Percentiles rank a stretch among this genome's conserved stretches.
Evolutionary conservation across 2,113 vertebrate genomes (phyloP).

Genomic region (Nibea coibor): DNA sequence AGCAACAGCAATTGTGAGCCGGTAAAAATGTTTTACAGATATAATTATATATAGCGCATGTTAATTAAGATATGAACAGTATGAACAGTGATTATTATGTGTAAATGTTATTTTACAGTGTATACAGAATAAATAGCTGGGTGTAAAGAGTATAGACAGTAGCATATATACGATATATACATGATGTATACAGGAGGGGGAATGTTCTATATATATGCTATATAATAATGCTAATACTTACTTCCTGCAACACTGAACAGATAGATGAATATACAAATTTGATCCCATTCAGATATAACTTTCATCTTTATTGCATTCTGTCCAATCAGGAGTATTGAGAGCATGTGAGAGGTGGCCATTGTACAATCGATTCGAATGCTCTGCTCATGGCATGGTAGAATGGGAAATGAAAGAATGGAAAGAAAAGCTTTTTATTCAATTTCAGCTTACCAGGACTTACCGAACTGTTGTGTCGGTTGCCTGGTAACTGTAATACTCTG

Average conservation of each 20-base stretch:
- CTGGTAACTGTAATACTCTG: conserved; percentile 74
- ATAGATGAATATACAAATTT: conserved; percentile 10
- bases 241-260: not conserved
- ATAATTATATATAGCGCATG: no score
- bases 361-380: conserved; percentile 63
- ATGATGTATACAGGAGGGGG: no score
- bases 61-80: no score
- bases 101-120: no score
- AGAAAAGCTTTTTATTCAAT: conserved; percentile 76
- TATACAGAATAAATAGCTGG: no score
- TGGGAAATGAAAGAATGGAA: conserved; percentile 54
- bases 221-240: no score
- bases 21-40: no score
- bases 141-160: no score
- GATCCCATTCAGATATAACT: conserved; percentile 4
- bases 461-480: conserved; percentile 76
- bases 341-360: conserved; percentile 42
- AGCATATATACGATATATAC: no score
- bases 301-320: conserved; percentile 19
- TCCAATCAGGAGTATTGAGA: conserved; percentile 40
- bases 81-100: no score
- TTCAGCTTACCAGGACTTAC: conserved; percentile 69
- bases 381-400: conserved; percentile 61
- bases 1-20: no score
- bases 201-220: no score